These are phyloP conservation scores for Pentalonia nigronervosa DNA, from an alignment of 1,140 invertebrate species.

Conservation along the genomic window DNA sequence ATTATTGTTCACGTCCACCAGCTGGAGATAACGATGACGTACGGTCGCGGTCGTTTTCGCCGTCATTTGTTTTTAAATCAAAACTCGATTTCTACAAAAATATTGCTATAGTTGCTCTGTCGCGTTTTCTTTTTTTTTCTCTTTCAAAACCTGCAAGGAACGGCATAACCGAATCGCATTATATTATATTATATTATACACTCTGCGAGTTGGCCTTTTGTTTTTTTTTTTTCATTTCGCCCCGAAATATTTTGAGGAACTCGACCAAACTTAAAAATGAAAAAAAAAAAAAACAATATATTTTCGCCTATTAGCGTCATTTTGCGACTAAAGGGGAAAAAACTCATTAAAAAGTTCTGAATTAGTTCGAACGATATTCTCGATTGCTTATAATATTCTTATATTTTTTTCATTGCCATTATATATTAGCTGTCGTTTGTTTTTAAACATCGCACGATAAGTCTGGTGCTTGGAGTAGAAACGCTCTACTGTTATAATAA, in stretches of 20 bases:
- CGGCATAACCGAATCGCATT: background rate
- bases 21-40: background rate
- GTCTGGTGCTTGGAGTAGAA: background rate
- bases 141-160: background rate
- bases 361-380: constrained; percentile 10
- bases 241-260: background rate
- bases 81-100: background rate
- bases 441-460: background rate
- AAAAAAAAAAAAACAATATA: constrained; percentile 19
- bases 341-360: constrained; percentile 39
- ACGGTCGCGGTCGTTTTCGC: background rate
- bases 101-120: background rate
- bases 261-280: background rate
- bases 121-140: background rate
- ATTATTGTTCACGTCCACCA: background rate
- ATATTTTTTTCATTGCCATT: background rate
- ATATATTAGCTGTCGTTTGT: constrained; percentile 12
- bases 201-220: background rate
- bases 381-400: constrained; percentile 7
- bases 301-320: background rate
- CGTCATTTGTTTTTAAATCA: background rate
- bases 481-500: background rate
- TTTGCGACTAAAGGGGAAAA: background rate
- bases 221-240: background rate
- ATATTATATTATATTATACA: background rate